A percentile compares a stretch with the other conserved stretches of the same genome.
Evolutionary conservation across 2,888 invertebrate species (phyloP).

Genomic region (Drosophila parthenogenetica): DNA sequence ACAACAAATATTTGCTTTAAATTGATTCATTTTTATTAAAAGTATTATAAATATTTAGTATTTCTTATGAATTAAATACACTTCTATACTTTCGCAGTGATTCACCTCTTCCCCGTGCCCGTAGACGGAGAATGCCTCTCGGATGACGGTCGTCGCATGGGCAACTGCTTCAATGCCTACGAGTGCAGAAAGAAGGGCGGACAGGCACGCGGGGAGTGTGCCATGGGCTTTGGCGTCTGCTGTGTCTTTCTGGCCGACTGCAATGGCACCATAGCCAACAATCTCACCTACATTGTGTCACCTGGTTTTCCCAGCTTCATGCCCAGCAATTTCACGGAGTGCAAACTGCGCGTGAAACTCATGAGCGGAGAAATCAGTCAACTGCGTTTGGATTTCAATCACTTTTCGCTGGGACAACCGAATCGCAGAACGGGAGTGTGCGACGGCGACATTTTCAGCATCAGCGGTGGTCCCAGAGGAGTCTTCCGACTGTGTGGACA

Average conservation of each 20-base stretch:
- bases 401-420: constrained; percentile 93
- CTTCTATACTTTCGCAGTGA: constrained; percentile 85
- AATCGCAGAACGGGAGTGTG: constrained; percentile 92
- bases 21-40: too few relatives aligned
- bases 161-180: constrained; percentile 93
- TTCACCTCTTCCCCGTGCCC: constrained; percentile 93
- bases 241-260: constrained; percentile 93
- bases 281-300: constrained; percentile 93
- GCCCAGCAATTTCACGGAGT: constrained; percentile 88
- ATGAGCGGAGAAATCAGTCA: constrained; percentile 92
- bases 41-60: too few relatives aligned
- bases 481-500: constrained; percentile 91
- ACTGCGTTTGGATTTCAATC: constrained; percentile 92
- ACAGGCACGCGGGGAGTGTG: constrained; percentile 90
- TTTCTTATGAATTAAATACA: too few relatives aligned
- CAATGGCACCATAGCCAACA: constrained; percentile 90
- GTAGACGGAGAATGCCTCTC: constrained; percentile 92
- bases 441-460: constrained; percentile 89
- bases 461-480: constrained; percentile 87
- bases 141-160: constrained; percentile 89
- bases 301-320: constrained; percentile 93
- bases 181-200: constrained; percentile 92
- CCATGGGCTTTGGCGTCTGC: constrained; percentile 93
- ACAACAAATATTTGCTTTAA: too few relatives aligned
- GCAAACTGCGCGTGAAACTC: constrained; percentile 90